phyloP scores from a whole-genome alignment of 2,888 invertebrate genomes.

The Argyra leucocephala region DNA sequence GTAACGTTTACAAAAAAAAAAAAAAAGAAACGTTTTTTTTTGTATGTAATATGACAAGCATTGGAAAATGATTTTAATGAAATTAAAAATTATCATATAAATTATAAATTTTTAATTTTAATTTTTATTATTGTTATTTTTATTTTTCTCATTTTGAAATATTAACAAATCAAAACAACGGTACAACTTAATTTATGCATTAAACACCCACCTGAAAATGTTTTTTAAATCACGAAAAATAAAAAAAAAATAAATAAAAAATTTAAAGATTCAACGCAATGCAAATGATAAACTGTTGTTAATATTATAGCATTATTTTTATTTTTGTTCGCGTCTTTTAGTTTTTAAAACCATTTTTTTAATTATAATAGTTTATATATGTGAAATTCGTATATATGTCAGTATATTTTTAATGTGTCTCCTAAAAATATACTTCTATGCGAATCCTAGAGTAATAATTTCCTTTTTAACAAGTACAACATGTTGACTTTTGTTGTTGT shows the following conservation, averaged over 20 bases:
- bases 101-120: conserved; percentile 2
- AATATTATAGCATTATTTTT: neutral
- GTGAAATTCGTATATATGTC: neutral
- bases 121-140: no score
- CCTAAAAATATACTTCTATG: neutral
- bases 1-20: neutral
- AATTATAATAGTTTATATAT: neutral
- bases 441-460: neutral
- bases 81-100: conserved; percentile 1
- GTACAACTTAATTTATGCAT: conserved; percentile 2
- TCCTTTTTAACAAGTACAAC: neutral
- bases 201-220: conserved; percentile 2
- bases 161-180: neutral
- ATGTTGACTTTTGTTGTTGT: neutral
- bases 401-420: neutral
- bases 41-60: neutral
- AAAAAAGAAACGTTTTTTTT: no score
- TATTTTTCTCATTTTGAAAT: no score
- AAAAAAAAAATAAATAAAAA: no score
- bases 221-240: neutral
- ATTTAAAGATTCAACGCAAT: neutral
- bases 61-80: conserved; percentile 6
- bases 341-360: neutral
- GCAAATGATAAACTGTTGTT: neutral
- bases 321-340: neutral